Evolutionary conservation across 2,113 vertebrate species (phyloP), one percentile per base, ranked within the genome.

Genomic region (Paramormyrops kingsleyae): DNA sequence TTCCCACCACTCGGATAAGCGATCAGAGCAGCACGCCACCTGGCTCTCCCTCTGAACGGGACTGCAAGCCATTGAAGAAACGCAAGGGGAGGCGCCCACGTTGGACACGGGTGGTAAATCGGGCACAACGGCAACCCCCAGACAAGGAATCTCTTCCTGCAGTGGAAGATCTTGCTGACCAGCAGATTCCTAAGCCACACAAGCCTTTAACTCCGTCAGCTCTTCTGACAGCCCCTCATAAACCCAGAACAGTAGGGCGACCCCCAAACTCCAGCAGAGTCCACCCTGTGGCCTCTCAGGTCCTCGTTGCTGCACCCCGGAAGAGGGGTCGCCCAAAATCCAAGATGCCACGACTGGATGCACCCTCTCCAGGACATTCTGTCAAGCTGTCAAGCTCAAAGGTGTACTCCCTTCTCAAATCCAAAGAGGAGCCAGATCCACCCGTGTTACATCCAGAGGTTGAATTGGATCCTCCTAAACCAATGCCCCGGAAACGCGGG

Each of bases 391-490:
- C 95, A 10, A 96, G 97, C 4, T 98, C 97, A 0, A 99, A 99
- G 95, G 97, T 99, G 15, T 98, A 97, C 85, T 98, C 98, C 2
- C 94, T 97, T 87, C 94, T 97, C 46, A 98, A 98, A 3, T 99
- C 98, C 91, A 97, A 99, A 94, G 96, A 96, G 91, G 98, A 99
- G 91, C 98, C 97, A 91, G 99, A 99, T 80, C 99, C 99, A 27
- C 99, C 99, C 4, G 96, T 99, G 91, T 95, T 99, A 93, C 98
- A 99, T 87, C 99, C 99, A 4, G 99, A 99, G 92, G 96, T 99
- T 0, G 98, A 99, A 92, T 96, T 99, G 27, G 97, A 98, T 87
- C 97, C 97, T 47, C 94, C 97, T 39, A 98, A 98, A 93, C 96
- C 95, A 39, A 97, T 98, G 94, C 98, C 97, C 52, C 97, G 98